Conservation (phyloP, 2,797 vertebrate genomes). For the Zalophus californianus region DNA sequence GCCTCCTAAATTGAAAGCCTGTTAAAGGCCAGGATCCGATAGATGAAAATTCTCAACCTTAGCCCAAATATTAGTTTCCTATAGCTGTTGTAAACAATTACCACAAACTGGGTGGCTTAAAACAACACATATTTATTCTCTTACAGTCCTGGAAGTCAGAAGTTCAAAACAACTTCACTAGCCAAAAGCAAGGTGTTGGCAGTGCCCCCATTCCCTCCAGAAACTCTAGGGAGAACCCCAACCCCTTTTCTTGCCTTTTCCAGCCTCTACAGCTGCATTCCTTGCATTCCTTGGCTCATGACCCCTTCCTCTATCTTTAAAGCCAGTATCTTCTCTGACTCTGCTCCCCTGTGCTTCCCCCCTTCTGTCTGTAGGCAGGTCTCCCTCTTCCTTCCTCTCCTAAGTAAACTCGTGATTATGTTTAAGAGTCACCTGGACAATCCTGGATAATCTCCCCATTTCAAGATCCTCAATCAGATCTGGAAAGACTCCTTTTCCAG, state of each 20-base stretch:
- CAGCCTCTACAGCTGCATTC: background rate
- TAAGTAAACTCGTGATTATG: background rate
- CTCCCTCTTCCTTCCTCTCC: background rate
- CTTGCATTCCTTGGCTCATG: background rate
- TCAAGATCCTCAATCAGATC: background rate
- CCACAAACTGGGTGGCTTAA: background rate
- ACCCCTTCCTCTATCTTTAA: background rate
- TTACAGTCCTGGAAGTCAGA: background rate
- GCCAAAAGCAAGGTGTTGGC: background rate
- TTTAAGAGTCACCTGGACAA: background rate
- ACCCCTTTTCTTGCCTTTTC: background rate
- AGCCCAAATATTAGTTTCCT: background rate
- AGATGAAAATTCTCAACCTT: background rate
- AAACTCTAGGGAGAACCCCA: background rate
- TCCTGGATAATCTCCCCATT: background rate
- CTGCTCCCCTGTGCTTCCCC: background rate
- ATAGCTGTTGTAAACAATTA: background rate
- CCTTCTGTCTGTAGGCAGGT: background rate
- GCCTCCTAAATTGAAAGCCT: background rate
- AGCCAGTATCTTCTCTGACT: background rate
- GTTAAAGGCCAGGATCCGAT: background rate
- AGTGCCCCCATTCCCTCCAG: background rate
- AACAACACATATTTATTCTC: background rate
- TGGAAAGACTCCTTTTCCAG: background rate
- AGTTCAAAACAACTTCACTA: background rate